Evolutionary conservation across 2,797 vertebrate genomes (phyloP), one percentile per base, ranked within the genome.

Genomic region (Sylvilagus floridanus): DNA sequence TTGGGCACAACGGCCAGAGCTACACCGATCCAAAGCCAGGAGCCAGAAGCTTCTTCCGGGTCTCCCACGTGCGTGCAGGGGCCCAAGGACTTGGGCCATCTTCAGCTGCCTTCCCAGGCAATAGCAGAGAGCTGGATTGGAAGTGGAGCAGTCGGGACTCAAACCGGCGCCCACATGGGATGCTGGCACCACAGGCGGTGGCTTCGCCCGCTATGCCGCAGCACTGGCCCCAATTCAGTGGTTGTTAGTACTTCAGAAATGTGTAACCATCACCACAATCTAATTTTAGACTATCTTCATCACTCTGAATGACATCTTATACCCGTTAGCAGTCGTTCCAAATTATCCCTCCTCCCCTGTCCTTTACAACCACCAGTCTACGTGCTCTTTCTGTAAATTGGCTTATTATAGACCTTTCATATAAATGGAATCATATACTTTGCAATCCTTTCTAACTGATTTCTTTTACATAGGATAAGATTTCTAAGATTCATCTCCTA

Each of bases 161-260:
- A 47, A 47, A 47, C 42, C 42, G 0, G 42, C 42, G 7, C 42
- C 42, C 42, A 47, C 42, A 47, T 47, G 42, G 42, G 8, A 47
- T 47, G 42, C 42, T 47, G 42, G 42, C 42, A 47, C 42, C 42
- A 47, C 42, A 47, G 42, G 42, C 42, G 7, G 42, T 47, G 42
- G 8, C 42, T 47, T 47, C 42, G 8, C 42, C 42, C 8, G 8
- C 42, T 47, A 47, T 47, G 42, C 42, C 42, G 8, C 42, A 47
- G 7, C 42, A 47, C 42, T 47, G 42, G 42, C 42, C 42, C 42
- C 14, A 69, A 19, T 13, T 84, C 7, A 52, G 4, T 63, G 7
- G 9, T 32, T 68, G 84, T 63, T 87, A 69, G 69, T 78, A 26
- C 82, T 84, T 85, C 47, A n/a, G 54, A 88, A 81, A 81, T 35